Conservation (phyloP, 2,797 vertebrate genomes). For the Acropternis orthonyx region DNA sequence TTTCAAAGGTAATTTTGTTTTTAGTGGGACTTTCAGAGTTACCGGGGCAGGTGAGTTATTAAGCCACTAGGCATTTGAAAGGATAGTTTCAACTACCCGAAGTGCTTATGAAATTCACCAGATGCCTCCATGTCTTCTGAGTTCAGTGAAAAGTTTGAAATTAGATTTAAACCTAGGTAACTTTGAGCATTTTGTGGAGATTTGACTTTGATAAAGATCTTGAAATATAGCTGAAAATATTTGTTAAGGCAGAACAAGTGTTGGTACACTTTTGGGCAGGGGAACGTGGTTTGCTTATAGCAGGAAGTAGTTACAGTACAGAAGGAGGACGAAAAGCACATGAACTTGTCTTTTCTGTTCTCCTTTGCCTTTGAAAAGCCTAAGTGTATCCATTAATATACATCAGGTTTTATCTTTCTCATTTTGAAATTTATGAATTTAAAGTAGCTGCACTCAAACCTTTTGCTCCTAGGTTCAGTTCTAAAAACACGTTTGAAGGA, state of each 20-base stretch:
- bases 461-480: slow-evolving; percentile 4
- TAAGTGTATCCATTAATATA: neutral
- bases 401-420: neutral
- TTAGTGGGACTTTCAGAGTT: neutral
- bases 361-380: neutral
- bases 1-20: neutral
- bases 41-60: neutral
- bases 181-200: neutral
- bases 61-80: neutral
- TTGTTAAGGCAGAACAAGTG: neutral
- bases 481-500: slow-evolving; percentile 5
- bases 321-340: neutral
- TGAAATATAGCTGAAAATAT: neutral
- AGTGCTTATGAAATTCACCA: neutral
- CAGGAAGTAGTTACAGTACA: neutral
- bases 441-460: neutral
- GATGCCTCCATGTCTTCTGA: neutral
- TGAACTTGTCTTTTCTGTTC: neutral
- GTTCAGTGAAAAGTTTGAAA: neutral
- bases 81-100: neutral
- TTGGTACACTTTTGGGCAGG: neutral
- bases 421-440: neutral
- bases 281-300: neutral
- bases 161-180: neutral
- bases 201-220: neutral